phyloP scores from a whole-genome alignment of 2,113 vertebrate species.

The Sterrhoptilus dennistouni region DNA sequence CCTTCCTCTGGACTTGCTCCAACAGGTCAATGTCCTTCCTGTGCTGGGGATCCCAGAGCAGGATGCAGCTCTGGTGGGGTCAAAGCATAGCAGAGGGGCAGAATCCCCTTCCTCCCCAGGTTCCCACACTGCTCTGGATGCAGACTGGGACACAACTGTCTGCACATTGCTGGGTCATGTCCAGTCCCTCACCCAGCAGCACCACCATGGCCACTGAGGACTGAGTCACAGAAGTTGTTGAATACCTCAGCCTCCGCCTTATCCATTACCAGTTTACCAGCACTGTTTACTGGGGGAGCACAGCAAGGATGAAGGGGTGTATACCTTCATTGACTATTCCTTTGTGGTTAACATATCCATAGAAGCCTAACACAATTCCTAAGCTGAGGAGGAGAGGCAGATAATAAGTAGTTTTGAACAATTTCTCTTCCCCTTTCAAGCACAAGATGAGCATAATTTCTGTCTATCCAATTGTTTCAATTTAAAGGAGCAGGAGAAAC shows the following conservation, averaged over 20 bases:
- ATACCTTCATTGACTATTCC: neutral
- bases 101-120: neutral
- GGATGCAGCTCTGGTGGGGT: neutral
- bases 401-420: neutral
- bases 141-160: neutral
- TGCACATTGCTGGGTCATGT: neutral
- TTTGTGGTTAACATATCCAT: accelerated
- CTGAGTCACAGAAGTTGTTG: neutral
- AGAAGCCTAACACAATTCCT: neutral
- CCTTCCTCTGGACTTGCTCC: neutral
- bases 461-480: neutral
- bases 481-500: neutral
- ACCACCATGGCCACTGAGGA: accelerated
- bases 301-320: neutral
- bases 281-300: too few species aligned
- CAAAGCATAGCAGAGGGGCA: neutral
- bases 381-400: neutral
- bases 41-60: neutral
- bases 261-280: neutral
- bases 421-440: neutral
- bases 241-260: neutral
- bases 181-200: neutral
- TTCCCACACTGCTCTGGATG: accelerated
- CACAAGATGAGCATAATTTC: neutral
- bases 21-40: accelerated